Evolutionary conservation across 2,797 vertebrate species (phyloP).

Genomic region (Austrolebias charrua): DNA sequence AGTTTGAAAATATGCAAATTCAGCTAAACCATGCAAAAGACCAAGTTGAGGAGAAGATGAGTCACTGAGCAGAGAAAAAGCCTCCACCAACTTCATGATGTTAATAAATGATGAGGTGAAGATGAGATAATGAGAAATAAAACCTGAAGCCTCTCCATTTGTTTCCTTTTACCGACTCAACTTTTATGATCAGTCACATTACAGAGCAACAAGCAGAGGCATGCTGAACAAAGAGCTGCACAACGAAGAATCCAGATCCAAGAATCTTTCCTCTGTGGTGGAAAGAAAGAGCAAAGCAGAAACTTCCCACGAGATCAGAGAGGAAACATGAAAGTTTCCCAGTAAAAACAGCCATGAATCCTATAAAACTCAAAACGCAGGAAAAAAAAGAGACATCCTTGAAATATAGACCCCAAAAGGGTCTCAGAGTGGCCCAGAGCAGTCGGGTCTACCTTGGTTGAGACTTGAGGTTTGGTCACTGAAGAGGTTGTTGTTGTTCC

Average conservation of each 20-base stretch:
- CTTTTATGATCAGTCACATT: neutral
- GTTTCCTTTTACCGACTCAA: slow-evolving; percentile 5
- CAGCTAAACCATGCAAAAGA: neutral
- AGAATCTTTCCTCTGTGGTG: slow-evolving; percentile 1
- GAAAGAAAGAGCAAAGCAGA: slow-evolving; percentile 6
- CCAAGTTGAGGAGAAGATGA: neutral
- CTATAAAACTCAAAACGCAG: neutral
- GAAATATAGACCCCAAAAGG: slow-evolving; percentile 2
- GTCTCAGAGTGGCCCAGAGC: neutral
- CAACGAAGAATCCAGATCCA: slow-evolving; percentile 4
- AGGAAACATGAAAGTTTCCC: slow-evolving; percentile 1
- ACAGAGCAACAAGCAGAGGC: slow-evolving; percentile 13
- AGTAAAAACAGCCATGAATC: neutral
- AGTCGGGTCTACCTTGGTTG: slow-evolving; percentile 63
- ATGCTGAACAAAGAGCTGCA: slow-evolving; percentile 24
- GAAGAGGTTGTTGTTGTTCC: slow-evolving; percentile 27
- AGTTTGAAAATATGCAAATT: neutral
- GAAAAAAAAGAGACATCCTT: slow-evolving; percentile 2
- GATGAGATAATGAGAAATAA: no score
- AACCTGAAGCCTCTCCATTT: slow-evolving; percentile 8
- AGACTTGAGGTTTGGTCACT: slow-evolving; percentile 44
- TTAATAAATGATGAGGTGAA: slow-evolving; percentile 1
- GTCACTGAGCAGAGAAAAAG: slow-evolving; percentile 4
- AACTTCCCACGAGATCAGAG: neutral
- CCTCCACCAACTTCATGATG: slow-evolving; percentile 21